These are phyloP conservation scores for Syrista parreyssii DNA, from an alignment of 2,888 invertebrate species.

Conservation along the genomic window DNA sequence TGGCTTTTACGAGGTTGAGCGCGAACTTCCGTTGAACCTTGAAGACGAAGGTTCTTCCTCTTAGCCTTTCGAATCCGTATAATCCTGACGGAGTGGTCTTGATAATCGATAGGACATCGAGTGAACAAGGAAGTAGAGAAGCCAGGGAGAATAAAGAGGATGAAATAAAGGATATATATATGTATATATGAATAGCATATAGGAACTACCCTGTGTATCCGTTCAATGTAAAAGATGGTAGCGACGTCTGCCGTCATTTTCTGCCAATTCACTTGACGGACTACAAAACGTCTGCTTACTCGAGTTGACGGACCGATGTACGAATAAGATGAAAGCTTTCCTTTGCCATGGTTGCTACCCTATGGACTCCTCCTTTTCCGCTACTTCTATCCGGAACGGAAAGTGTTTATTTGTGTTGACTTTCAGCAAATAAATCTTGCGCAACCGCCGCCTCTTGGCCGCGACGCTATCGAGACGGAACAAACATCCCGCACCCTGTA, in stretches of 20 bases:
- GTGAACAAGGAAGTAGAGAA: not conserved
- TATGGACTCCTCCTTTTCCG: not conserved
- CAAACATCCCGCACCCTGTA: not conserved
- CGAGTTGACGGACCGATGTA: not conserved
- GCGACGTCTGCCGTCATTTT: not conserved
- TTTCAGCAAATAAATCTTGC: not conserved
- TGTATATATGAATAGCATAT: not conserved
- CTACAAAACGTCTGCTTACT: not conserved
- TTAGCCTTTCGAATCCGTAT: not conserved
- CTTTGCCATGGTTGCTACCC: not conserved
- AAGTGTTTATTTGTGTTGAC: not conserved
- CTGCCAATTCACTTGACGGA: not conserved
- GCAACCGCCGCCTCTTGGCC: not conserved
- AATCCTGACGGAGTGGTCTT: not conserved
- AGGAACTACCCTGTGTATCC: not conserved
- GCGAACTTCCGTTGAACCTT: not conserved
- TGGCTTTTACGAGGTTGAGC: not conserved
- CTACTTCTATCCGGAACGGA: not conserved
- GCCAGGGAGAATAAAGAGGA: not conserved
- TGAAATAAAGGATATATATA: not conserved
- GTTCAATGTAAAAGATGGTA: not conserved
- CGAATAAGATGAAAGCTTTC: not conserved
- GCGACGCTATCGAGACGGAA: not conserved
- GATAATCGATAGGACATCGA: not conserved
- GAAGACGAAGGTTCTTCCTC: not conserved